These are phyloP conservation scores for Turritopsis rubra DNA, from an alignment of 30 jellyfish, hydroid and myxozoan genomes.

Conservation along the genomic window DNA sequence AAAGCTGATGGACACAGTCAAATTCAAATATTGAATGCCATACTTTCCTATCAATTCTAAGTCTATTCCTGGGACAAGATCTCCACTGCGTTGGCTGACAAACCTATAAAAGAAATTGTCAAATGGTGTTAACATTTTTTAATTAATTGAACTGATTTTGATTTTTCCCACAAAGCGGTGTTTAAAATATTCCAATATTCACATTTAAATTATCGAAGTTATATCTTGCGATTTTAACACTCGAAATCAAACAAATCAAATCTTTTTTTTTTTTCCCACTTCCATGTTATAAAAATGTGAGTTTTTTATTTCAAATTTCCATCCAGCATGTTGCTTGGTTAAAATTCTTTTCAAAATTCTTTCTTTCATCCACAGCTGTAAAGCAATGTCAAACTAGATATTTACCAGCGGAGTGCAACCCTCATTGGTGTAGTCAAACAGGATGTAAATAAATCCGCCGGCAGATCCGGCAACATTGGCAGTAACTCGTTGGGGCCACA, in stretches of 20 bases:
- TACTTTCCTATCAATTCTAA: slow-evolving; percentile 79
- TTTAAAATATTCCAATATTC: no score
- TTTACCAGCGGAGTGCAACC: slow-evolving; percentile 87
- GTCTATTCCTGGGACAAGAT: slow-evolving; percentile 78
- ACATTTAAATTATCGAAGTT: not conserved
- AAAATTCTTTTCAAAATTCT: no score
- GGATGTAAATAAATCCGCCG: slow-evolving; percentile 91
- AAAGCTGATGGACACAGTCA: not conserved
- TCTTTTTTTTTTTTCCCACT: not conserved
- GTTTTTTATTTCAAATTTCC: not conserved
- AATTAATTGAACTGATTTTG: no score
- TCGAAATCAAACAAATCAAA: not conserved
- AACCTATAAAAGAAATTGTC: slow-evolving; percentile 50
- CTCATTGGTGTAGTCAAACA: slow-evolving; percentile 95
- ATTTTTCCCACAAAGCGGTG: no score
- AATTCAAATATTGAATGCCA: not conserved
- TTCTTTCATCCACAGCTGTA: no score
- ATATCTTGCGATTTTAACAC: not conserved
- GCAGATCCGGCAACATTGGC: slow-evolving; percentile 87
- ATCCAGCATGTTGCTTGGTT: no score
- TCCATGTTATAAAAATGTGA: not conserved
- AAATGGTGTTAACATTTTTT: no score
- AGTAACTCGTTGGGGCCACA: slow-evolving; percentile 78
- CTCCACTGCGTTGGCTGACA: slow-evolving; percentile 82
- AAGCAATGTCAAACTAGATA: not conserved